phyloP scores from a whole-genome alignment of 2,113 vertebrate genomes.

The Clinocottus analis region DNA sequence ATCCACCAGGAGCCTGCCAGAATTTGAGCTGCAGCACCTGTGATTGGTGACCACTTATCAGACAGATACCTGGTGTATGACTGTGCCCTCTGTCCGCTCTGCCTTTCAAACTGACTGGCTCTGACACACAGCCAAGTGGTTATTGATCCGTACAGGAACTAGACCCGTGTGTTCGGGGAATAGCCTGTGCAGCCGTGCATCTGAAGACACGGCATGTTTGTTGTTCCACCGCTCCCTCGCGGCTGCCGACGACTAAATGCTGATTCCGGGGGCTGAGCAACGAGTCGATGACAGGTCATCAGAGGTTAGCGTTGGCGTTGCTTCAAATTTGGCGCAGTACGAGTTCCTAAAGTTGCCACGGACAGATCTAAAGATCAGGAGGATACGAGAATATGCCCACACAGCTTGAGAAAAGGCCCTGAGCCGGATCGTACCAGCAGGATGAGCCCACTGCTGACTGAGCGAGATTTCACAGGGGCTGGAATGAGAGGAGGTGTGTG shows the following conservation, averaged over 20 bases:
- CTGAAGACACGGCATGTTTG: constrained; percentile 5
- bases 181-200: not conserved
- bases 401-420: constrained; percentile 62
- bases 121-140: not conserved
- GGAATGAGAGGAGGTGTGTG: constrained; percentile 19
- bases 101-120: not conserved
- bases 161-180: not conserved
- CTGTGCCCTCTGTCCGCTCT: not conserved
- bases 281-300: not conserved
- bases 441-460: constrained; percentile 63
- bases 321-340: not conserved
- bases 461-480: constrained; percentile 48
- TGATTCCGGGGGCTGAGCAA: not conserved
- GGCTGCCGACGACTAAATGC: not conserved
- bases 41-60: not conserved
- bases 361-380: constrained; percentile 38
- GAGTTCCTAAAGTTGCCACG: constrained; percentile 8
- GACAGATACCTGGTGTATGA: not conserved
- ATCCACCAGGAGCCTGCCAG: no score
- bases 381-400: constrained; percentile 37
- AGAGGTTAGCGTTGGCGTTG: not conserved
- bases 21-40: not conserved
- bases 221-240: not conserved
- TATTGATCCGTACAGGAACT: constrained; percentile 17
- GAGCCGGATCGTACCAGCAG: not conserved